These are phyloP conservation scores for Crotophaga sulcirostris DNA, from an alignment of 2,113 vertebrate genomes.

Conservation along the genomic window DNA sequence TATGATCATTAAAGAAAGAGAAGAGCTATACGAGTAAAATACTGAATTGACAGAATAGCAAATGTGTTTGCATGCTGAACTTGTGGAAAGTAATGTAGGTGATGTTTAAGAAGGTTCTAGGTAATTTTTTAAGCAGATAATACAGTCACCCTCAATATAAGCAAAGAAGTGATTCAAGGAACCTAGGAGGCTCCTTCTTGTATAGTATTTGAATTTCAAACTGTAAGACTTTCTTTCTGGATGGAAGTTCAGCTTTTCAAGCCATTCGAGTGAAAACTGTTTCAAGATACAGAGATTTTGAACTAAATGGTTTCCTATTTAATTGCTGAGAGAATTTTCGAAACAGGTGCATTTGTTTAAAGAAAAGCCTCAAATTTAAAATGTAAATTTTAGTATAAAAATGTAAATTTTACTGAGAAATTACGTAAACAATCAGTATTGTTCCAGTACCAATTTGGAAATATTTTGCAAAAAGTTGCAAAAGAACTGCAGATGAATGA, in stretches of 20 bases:
- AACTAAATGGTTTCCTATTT: neutral
- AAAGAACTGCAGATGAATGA: neutral
- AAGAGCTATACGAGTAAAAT: neutral
- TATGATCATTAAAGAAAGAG: neutral
- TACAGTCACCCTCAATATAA: neutral
- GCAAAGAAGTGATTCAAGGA: neutral
- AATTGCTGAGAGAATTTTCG: neutral
- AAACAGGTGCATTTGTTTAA: neutral
- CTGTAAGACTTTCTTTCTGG: neutral
- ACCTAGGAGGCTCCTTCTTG: neutral
- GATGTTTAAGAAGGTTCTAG: neutral
- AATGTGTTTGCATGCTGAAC: neutral
- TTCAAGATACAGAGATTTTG: neutral
- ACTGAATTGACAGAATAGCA: neutral
- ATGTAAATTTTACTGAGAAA: neutral
- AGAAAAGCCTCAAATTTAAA: neutral
- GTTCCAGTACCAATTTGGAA: neutral
- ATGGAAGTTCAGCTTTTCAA: neutral
- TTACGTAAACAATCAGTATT: neutral
- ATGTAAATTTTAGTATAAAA: too few relatives aligned
- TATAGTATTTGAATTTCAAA: neutral
- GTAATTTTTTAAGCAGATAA: neutral
- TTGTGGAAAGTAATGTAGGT: neutral
- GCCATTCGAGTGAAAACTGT: neutral
- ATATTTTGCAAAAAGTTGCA: neutral